Conservation (phyloP, 2,888 invertebrate genomes). For the Drosophila koepferae region DNA sequence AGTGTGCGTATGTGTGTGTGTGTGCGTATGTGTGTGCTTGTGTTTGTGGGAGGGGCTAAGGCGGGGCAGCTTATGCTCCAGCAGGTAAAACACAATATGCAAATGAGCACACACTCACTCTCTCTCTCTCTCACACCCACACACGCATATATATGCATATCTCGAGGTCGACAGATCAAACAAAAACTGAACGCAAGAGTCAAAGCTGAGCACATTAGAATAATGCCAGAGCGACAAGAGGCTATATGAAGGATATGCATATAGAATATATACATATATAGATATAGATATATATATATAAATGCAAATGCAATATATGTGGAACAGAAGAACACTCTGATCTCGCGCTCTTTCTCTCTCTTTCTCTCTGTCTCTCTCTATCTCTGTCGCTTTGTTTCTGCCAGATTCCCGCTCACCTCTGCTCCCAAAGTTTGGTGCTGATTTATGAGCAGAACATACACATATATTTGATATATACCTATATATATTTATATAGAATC, state of each 20-base stretch:
- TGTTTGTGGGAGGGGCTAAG: not conserved
- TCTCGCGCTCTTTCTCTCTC: no score
- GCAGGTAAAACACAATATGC: conserved; percentile 55
- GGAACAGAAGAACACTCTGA: not conserved
- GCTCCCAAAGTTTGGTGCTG: conserved; percentile 53
- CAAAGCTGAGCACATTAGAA: conserved; percentile 65
- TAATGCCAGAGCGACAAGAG: conserved; percentile 65
- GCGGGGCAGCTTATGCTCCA: not conserved
- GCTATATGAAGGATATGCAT: conserved; percentile 59
- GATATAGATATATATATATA: not conserved
- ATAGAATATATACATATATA: not conserved
- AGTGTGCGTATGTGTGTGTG: conserved; percentile 21
- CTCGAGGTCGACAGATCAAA: conserved; percentile 55
- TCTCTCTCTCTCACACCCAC: no score
- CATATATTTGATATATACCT: conserved; percentile 20
- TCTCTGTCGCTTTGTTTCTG: not conserved
- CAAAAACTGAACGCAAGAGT: conserved; percentile 26
- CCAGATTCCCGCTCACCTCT: not conserved
- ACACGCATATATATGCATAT: conserved; percentile 8
- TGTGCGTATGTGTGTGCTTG: not conserved
- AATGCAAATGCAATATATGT: conserved; percentile 25
- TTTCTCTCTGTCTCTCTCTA: no score
- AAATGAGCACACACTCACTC: conserved; percentile 43
- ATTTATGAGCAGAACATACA: conserved; percentile 56
- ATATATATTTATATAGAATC: conserved; percentile 8